Conservation (phyloP, 2,797 vertebrate species). For the Cuculus canorus region DNA sequence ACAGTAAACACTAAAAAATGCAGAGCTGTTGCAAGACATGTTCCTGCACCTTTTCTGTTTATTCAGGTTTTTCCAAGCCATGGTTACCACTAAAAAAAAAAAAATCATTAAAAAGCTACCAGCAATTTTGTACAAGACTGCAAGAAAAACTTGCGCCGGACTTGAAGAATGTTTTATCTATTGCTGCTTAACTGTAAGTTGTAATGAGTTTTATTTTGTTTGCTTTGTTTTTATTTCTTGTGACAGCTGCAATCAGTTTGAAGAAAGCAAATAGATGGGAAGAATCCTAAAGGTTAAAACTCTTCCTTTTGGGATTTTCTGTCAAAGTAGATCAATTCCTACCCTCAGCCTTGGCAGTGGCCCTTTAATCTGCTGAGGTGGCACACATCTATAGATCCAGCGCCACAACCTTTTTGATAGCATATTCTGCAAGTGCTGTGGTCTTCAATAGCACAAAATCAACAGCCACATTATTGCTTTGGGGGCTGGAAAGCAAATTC, state of each 20-base stretch:
- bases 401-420: background rate
- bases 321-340: slow-evolving; percentile 54
- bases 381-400: background rate
- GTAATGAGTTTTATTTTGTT: slow-evolving; percentile 15
- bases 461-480: background rate
- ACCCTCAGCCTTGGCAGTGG: background rate
- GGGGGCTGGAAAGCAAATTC: background rate
- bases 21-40: background rate
- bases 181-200: background rate
- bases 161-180: slow-evolving; percentile 9
- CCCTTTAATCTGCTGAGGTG: slow-evolving; percentile 28
- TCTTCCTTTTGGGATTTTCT: slow-evolving; percentile 55
- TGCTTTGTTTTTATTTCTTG: slow-evolving; percentile 34
- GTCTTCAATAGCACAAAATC: background rate
- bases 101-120: background rate
- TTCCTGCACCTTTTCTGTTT: background rate
- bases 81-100: background rate
- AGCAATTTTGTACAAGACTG: background rate
- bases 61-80: background rate
- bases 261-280: slow-evolving; percentile 43
- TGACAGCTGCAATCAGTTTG: slow-evolving; percentile 39
- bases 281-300: slow-evolving; percentile 62
- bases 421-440: background rate
- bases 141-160: background rate
- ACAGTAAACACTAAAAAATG: slow-evolving; percentile 20